Evolutionary conservation across 2,113 vertebrate species (phyloP).

Genomic region (Emydocephalus ijimae): DNA sequence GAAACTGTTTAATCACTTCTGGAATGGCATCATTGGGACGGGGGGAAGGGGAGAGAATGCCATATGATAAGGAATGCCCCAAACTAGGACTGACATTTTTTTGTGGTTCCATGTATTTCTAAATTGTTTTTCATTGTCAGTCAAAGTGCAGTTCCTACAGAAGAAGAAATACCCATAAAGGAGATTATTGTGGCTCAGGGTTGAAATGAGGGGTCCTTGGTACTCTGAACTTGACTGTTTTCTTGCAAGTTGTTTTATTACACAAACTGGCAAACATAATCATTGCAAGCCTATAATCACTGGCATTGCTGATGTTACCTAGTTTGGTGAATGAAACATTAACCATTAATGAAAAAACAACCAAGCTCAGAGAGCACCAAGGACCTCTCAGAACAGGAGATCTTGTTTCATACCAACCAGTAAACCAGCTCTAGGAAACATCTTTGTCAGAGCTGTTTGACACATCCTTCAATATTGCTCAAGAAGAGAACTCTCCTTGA

Average conservation of each 20-base stretch:
- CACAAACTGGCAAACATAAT: background rate
- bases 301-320: background rate
- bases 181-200: no score
- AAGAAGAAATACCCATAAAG: no score
- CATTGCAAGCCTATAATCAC: background rate
- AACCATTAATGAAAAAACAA: background rate
- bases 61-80: background rate
- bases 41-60: background rate
- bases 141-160: background rate
- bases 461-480: background rate
- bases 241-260: background rate
- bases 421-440: background rate
- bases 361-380: background rate
- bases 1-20: background rate
- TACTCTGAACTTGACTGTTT: background rate
- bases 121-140: background rate
- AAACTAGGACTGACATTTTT: background rate
- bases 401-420: background rate
- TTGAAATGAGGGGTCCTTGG: background rate
- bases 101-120: background rate
- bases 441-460: background rate
- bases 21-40: background rate
- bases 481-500: background rate
- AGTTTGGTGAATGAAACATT: background rate
- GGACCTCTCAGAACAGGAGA: background rate